Evolutionary conservation across 2,113 vertebrate species (phyloP).

Genomic region (Oxyruncus cristatus): DNA sequence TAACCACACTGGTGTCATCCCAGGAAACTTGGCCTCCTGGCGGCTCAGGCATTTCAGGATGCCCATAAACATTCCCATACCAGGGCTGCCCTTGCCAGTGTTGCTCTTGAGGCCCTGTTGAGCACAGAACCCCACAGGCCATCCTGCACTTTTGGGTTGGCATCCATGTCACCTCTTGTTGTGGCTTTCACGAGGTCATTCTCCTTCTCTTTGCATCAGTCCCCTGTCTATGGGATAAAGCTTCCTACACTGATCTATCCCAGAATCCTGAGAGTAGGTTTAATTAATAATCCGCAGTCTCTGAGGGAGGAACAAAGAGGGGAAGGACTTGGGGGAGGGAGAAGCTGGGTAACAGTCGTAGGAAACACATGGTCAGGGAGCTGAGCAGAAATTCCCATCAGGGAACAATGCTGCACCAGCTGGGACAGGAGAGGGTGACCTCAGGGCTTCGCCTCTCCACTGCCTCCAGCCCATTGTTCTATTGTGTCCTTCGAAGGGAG

Average conservation of each 20-base stretch:
- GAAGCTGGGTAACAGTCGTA: conserved; percentile 28
- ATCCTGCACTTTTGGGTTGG: background rate
- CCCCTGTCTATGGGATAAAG: background rate
- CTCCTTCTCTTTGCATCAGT: background rate
- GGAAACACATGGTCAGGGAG: conserved; percentile 56
- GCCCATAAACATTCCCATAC: accelerated
- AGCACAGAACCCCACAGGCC: accelerated
- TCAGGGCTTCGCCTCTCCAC: conserved; percentile 42
- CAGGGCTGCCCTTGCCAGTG: background rate
- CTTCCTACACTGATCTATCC: background rate
- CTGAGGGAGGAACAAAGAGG: conserved; percentile 43
- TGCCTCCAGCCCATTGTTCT: conserved; percentile 53
- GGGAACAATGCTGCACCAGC: conserved; percentile 66
- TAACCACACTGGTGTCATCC: accelerated
- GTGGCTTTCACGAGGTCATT: background rate
- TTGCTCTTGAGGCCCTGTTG: background rate
- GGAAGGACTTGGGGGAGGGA: conserved; percentile 55
- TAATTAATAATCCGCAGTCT: conserved; percentile 4
- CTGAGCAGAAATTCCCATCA: conserved; percentile 61
- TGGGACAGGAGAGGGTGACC: conserved; percentile 58
- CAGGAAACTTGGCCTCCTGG: too few species aligned
- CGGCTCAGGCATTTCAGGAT: background rate
- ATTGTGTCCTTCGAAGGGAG: conserved; percentile 40
- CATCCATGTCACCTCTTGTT: accelerated
- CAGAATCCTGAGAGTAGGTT: background rate